Evolutionary conservation across 2,888 invertebrate species (phyloP).

Genomic region (Phlogophora meticulosa): DNA sequence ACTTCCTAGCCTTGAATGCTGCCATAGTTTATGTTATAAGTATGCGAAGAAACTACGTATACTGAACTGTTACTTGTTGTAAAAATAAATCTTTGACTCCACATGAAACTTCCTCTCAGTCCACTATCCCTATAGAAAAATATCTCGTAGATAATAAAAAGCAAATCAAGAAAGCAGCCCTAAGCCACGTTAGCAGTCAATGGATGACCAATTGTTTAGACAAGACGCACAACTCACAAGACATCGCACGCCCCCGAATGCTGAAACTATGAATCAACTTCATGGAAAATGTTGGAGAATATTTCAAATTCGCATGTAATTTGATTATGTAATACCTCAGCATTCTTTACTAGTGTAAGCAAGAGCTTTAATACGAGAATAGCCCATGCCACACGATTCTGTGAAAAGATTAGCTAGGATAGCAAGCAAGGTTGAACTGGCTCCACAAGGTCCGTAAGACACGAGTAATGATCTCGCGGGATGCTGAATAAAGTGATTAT

Average conservation of each 20-base stretch:
- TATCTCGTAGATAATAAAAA: not conserved
- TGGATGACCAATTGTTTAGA: slow-evolving; percentile 74
- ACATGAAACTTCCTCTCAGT: not conserved
- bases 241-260: slow-evolving; percentile 61
- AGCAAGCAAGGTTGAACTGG: not conserved
- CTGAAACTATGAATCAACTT: slow-evolving; percentile 57
- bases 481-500: not conserved
- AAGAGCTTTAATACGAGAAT: slow-evolving; percentile 37
- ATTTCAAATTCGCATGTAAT: slow-evolving; percentile 28
- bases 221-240: slow-evolving; percentile 64
- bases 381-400: slow-evolving; percentile 13
- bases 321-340: slow-evolving; percentile 22
- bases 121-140: not conserved
- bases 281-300: slow-evolving; percentile 66
- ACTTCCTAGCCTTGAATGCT: no score
- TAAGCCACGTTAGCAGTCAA: slow-evolving; percentile 65
- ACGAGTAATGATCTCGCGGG: not conserved
- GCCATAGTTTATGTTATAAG: no score
- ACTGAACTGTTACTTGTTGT: no score
- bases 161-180: slow-evolving; percentile 28
- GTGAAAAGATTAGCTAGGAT: not conserved
- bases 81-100: not conserved
- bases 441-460: slow-evolving; percentile 2
- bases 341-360: slow-evolving; percentile 23
- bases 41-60: no score